Evolutionary conservation across 2,797 vertebrate genomes (phyloP).

Genomic region (Halcyon chelicuti): DNA sequence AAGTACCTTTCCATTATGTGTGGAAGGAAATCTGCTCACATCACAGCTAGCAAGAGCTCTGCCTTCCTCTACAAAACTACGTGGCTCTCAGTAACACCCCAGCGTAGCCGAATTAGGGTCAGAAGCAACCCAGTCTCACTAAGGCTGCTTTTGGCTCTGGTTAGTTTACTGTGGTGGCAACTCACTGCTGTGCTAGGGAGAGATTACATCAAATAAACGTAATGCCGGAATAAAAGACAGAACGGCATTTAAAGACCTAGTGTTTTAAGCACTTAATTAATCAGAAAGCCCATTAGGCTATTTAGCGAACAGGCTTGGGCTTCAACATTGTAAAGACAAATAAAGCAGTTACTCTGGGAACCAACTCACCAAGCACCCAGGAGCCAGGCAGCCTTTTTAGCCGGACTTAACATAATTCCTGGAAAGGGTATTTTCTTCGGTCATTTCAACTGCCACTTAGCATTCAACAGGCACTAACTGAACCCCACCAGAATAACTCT

Average conservation of each 20-base stretch:
- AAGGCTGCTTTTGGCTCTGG: background rate
- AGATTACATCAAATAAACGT: background rate
- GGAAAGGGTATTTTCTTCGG: background rate
- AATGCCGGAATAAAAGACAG: background rate
- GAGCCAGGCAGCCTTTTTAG: background rate
- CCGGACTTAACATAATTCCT: background rate
- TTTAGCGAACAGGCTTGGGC: background rate
- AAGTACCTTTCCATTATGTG: background rate
- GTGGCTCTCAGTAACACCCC: background rate
- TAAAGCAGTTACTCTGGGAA: slow-evolving; percentile 53
- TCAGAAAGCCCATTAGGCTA: background rate
- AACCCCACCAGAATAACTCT: background rate
- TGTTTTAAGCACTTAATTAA: background rate
- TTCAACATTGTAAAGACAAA: slow-evolving; percentile 7
- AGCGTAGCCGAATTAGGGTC: background rate
- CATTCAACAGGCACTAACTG: background rate
- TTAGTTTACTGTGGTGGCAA: background rate
- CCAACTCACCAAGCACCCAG: background rate
- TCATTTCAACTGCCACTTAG: background rate
- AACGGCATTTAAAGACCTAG: background rate
- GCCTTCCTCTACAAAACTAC: background rate
- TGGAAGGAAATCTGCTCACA: background rate
- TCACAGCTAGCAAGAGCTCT: fast-evolving
- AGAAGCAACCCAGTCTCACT: background rate
- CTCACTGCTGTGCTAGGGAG: background rate